Evolutionary conservation across 92 coral and sea anemone species (phyloP).

Genomic region (Zoanthus gigantus): DNA sequence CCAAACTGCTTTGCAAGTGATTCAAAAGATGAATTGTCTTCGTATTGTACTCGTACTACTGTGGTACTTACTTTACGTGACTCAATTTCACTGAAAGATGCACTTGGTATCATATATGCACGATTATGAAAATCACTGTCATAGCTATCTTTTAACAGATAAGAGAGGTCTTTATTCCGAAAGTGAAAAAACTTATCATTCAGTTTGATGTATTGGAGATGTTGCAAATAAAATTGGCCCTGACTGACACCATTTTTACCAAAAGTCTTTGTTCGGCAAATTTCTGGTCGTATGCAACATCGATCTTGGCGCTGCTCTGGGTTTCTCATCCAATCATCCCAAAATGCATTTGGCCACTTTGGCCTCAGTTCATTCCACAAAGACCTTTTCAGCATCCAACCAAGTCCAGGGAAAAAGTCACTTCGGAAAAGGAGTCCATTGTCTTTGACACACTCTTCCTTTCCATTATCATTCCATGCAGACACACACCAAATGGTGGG

Average conservation of each 20-base stretch:
- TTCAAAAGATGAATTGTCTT: constrained; percentile 60
- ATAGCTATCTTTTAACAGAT: constrained; percentile 76
- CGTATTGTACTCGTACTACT: constrained; percentile 81
- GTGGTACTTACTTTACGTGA: constrained; percentile 51
- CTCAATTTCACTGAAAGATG: constrained; percentile 65
- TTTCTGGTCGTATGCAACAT: constrained; percentile 92
- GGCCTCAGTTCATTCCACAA: constrained; percentile 81
- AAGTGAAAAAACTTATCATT: constrained; percentile 79
- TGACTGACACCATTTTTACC: constrained; percentile 88
- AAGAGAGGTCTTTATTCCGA: constrained; percentile 76
- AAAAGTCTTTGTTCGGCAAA: constrained; percentile 88
- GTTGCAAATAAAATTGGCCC: constrained; percentile 89
- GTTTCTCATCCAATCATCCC: constrained; percentile 99
- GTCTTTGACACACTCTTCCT: constrained; percentile 68
- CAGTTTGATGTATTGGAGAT: constrained; percentile 77
- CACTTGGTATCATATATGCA: constrained; percentile 76
- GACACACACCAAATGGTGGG: constrained; percentile 97
- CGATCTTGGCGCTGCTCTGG: constrained; percentile 82
- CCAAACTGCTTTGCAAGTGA: constrained; percentile 75
- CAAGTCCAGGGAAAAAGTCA: constrained; percentile 94
- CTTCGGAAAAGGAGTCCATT: constrained; percentile 85
- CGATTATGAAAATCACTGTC: constrained; percentile 67
- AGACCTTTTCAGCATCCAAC: constrained; percentile 88
- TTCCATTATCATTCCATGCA: constrained; percentile 98
- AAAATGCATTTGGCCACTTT: constrained; percentile 93